These are phyloP conservation scores for Myotis findleyi DNA, from an alignment of 2,797 vertebrate species.

Conservation along the genomic window DNA sequence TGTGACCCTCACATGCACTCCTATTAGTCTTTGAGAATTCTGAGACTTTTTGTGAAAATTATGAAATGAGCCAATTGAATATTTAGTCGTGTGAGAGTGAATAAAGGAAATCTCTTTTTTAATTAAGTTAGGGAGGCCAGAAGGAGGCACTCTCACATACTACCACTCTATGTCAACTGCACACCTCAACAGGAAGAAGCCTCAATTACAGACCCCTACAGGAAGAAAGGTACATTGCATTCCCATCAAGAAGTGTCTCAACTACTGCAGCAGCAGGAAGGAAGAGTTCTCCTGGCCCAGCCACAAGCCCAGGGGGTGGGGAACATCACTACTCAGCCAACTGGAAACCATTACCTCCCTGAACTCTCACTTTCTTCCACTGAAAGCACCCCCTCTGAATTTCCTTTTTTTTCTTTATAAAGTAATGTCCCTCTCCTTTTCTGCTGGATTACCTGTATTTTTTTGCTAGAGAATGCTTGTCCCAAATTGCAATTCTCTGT, in stretches of 20 bases:
- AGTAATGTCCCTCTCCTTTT: not conserved
- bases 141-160: not conserved
- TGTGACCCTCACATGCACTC: not conserved
- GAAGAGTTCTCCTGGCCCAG: not conserved
- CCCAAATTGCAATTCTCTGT: not conserved
- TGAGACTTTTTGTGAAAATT: not conserved
- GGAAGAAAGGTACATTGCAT: not conserved
- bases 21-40: not conserved
- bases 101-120: not conserved
- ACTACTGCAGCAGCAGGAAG: not conserved
- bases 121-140: not conserved
- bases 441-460: too few relatives aligned
- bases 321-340: not conserved
- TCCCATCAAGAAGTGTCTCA: not conserved
- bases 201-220: not conserved
- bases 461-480: not conserved
- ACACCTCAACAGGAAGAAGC: not conserved
- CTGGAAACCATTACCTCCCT: not conserved
- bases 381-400: not conserved
- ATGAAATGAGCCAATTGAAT: not conserved
- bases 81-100: not conserved
- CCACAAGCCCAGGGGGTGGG: not conserved
- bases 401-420: not conserved
- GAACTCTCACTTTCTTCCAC: not conserved
- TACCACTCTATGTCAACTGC: not conserved